Conservation (phyloP, 2,797 vertebrate genomes). For the Linurgus olivaceus region DNA sequence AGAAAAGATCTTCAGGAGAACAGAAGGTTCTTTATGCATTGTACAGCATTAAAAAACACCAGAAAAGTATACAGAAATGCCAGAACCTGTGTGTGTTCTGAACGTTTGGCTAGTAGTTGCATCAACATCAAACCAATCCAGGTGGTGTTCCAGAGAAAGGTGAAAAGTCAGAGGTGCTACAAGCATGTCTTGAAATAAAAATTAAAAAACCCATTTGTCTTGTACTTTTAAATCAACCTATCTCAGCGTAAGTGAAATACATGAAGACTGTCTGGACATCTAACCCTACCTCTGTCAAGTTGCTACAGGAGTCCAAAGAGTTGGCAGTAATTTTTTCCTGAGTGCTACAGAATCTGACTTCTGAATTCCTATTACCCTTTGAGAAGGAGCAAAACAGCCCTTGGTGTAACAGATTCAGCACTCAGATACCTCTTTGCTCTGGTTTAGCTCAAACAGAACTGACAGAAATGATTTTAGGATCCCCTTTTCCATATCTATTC, state of each 20-base stretch:
- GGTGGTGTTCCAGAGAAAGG: not conserved
- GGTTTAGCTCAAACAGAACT: not conserved
- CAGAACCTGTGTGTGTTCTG: not conserved
- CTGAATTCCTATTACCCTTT: not conserved
- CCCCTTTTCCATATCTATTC: not conserved
- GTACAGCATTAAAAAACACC: not conserved
- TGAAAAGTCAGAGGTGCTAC: not conserved
- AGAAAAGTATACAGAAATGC: not conserved
- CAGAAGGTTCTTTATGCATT: not conserved
- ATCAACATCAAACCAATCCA: not conserved
- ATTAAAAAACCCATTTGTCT: not conserved
- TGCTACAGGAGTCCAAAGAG: not conserved
- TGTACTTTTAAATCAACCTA: not conserved
- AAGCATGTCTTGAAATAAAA: not conserved
- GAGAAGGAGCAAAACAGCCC: not conserved
- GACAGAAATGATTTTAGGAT: not conserved
- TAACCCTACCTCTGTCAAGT: not conserved
- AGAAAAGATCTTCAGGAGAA: not conserved
- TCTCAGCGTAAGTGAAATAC: not conserved
- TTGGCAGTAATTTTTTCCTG: not conserved
- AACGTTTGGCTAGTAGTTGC: not conserved
- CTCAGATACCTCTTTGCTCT: not conserved
- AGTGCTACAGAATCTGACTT: not conserved
- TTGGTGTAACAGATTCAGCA: not conserved
- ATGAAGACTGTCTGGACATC: not conserved